phyloP scores from a whole-genome alignment of 2,888 invertebrate species.

The Aleiodes alternator region DNA sequence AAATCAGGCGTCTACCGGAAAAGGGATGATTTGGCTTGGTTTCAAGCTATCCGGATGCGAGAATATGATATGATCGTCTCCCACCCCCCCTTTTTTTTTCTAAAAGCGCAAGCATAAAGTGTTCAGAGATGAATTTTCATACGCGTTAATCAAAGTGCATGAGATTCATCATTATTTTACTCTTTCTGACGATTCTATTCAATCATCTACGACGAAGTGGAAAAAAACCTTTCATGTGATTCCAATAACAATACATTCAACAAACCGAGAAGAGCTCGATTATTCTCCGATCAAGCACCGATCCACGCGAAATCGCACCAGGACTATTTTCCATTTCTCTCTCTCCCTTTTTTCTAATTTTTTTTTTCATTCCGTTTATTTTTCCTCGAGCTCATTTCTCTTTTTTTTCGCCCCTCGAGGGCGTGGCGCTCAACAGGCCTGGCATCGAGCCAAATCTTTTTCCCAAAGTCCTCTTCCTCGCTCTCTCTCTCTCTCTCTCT shows the following conservation, averaged over 20 bases:
- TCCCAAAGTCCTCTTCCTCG: conserved; percentile 33
- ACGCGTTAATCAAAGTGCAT: too few relatives aligned
- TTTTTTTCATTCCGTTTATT: conserved; percentile 36
- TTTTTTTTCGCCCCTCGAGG: conserved; percentile 63
- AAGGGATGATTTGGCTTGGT: conserved; percentile 48
- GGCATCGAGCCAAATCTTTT: conserved; percentile 62
- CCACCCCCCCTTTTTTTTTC: conserved; percentile 24
- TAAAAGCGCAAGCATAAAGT: background rate
- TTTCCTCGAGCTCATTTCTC: conserved; percentile 47
- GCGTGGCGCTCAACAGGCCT: conserved; percentile 72
- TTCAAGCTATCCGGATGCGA: conserved; percentile 42
- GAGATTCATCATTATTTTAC: too few relatives aligned
- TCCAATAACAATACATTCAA: conserved; percentile 21
- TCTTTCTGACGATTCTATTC: background rate
- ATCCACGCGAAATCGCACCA: conserved; percentile 5
- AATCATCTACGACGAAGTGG: background rate
- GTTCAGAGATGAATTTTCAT: too few relatives aligned
- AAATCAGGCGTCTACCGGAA: conserved; percentile 48
- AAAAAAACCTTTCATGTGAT: background rate
- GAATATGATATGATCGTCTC: conserved; percentile 44
- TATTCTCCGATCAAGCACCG: conserved; percentile 10
- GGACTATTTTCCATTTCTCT: conserved; percentile 16
- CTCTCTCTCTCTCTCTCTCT: too few relatives aligned
- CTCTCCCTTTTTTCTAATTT: background rate
- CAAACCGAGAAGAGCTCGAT: conserved; percentile 6